Conservation (phyloP, 2,113 vertebrate species). For the Equus quagga region DNA sequence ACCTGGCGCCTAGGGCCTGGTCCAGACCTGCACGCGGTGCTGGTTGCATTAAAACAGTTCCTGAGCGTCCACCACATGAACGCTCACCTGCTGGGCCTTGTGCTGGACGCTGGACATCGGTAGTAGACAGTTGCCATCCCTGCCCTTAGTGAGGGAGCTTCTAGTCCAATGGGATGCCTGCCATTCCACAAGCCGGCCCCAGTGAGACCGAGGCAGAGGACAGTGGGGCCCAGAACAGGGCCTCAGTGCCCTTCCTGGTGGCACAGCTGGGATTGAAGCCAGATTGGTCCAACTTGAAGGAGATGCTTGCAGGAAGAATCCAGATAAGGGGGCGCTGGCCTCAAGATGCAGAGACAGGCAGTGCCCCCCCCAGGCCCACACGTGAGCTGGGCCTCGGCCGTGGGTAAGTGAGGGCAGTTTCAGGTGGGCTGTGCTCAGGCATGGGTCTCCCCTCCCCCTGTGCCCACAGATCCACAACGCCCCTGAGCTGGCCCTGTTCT, state of each 20-base stretch:
- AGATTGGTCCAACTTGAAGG: background rate
- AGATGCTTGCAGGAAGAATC: background rate
- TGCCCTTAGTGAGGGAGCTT: background rate
- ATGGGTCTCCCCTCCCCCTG: background rate
- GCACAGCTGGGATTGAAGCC: background rate
- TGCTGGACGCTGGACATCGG: background rate
- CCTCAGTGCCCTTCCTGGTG: background rate
- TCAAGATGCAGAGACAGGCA: background rate
- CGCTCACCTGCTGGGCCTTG: rapidly evolving
- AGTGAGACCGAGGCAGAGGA: background rate
- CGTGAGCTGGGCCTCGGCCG: background rate
- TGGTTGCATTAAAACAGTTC: background rate
- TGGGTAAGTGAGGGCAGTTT: background rate
- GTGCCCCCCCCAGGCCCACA: background rate
- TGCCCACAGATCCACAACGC: slow-evolving; percentile 91
- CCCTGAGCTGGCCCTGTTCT: slow-evolving; percentile 92
- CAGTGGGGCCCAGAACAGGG: rapidly evolving
- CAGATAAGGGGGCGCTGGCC: background rate
- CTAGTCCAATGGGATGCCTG: background rate
- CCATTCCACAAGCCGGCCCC: background rate
- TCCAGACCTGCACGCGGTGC: rapidly evolving
- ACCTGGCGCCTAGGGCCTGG: background rate
- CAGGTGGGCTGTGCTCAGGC: background rate
- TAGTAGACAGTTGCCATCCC: background rate
- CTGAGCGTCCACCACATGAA: rapidly evolving